phyloP scores from a whole-genome alignment of 35 echinoderm and acorn worm species.

The Heliocidaris erythrogramma region DNA sequence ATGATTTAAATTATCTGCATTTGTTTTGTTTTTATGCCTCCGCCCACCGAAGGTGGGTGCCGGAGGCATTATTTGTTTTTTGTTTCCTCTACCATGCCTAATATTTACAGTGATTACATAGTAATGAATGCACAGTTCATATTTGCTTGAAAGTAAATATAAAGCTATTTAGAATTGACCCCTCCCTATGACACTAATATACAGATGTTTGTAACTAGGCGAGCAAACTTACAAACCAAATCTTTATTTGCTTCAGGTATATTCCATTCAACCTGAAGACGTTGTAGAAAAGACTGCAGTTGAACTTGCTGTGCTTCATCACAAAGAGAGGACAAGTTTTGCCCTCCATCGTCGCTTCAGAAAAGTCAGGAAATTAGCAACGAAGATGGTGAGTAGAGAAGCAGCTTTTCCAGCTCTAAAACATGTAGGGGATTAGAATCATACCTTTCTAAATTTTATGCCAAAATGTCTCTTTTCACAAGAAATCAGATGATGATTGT shows the following conservation, averaged over 20 bases:
- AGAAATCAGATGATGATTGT: background rate
- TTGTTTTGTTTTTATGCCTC: too few species aligned
- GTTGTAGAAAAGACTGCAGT: conserved; percentile 4
- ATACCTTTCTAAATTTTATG: background rate
- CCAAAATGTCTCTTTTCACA: background rate
- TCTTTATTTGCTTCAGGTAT: background rate
- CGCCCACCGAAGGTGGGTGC: too few species aligned
- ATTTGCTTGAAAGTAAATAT: too few species aligned
- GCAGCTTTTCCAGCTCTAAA: background rate
- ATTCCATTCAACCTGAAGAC: background rate
- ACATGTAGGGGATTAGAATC: background rate
- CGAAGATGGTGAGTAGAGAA: background rate
- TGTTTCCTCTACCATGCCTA: background rate
- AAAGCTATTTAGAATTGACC: too few species aligned
- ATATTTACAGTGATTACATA: background rate
- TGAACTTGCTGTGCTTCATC: background rate
- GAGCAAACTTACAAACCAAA: background rate
- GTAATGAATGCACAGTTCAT: too few species aligned
- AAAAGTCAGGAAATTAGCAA: background rate
- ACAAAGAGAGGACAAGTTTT: background rate
- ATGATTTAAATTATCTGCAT: background rate
- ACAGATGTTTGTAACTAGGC: background rate
- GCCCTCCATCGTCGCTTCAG: background rate
- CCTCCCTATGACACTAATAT: background rate
- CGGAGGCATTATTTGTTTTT: too few species aligned